These are phyloP conservation scores for Stenopsyche tienmushanensis DNA, from an alignment of 1,140 invertebrate genomes.

Conservation along the genomic window DNA sequence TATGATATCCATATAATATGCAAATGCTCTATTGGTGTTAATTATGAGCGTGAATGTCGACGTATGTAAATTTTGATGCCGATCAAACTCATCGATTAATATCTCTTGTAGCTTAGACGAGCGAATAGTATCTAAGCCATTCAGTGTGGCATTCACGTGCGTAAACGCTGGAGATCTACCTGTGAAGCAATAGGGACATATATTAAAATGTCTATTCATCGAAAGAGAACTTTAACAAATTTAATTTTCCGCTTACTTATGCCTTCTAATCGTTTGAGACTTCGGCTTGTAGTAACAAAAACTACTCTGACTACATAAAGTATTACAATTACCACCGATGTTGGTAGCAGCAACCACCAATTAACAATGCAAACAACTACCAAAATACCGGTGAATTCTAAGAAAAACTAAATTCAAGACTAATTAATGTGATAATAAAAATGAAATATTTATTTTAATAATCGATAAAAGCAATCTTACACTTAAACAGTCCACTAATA, in stretches of 20 bases:
- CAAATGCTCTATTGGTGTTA: slow-evolving; percentile 64
- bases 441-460: not conserved
- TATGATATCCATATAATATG: slow-evolving; percentile 63
- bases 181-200: slow-evolving; percentile 42
- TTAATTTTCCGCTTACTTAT: slow-evolving; percentile 31
- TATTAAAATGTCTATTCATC: not conserved
- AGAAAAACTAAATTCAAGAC: slow-evolving; percentile 52
- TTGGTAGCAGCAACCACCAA: slow-evolving; percentile 74
- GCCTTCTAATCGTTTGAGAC: slow-evolving; percentile 69
- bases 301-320: slow-evolving; percentile 70
- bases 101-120: slow-evolving; percentile 62
- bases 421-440: slow-evolving; percentile 40
- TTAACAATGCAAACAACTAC: slow-evolving; percentile 77
- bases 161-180: slow-evolving; percentile 82
- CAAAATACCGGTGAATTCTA: slow-evolving; percentile 67
- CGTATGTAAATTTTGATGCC: slow-evolving; percentile 70
- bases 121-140: slow-evolving; percentile 80
- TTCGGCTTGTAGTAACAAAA: slow-evolving; percentile 77
- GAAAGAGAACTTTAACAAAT: not conserved
- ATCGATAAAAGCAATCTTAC: slow-evolving; percentile 48
- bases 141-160: slow-evolving; percentile 75
- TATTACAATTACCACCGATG: slow-evolving; percentile 64
- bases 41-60: slow-evolving; percentile 69
- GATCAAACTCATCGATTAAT: slow-evolving; percentile 65
- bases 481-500: slow-evolving; percentile 64